These are phyloP conservation scores for Zootermopsis nevadensis DNA, from an alignment of 2,888 invertebrate species.

Conservation along the genomic window DNA sequence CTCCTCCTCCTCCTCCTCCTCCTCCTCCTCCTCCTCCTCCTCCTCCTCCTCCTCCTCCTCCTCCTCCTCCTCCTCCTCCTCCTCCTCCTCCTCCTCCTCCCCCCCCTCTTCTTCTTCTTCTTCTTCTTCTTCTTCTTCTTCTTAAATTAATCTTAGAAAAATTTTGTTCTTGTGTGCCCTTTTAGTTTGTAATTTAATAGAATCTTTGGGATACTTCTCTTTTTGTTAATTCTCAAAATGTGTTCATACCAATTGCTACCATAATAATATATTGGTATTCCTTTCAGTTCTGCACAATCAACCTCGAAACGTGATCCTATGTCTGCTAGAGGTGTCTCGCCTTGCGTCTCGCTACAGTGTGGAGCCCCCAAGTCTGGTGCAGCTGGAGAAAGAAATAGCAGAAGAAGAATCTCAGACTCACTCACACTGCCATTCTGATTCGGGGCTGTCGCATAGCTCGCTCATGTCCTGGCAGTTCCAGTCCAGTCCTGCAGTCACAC, in stretches of 20 bases:
- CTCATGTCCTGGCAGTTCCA: conserved; percentile 78
- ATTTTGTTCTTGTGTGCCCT: no score
- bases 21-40: no score
- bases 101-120: no score
- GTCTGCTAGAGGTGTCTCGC: conserved; percentile 86
- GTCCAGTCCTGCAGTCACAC: conserved; percentile 62
- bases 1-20: no score
- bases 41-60: no score
- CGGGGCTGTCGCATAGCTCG: conserved; percentile 70
- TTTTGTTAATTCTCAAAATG: no score
- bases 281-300: conserved; percentile 81
- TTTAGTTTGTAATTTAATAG: no score
- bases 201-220: no score
- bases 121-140: neutral
- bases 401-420: conserved; percentile 65
- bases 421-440: conserved; percentile 62
- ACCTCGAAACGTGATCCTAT: conserved; percentile 85
- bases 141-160: neutral
- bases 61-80: no score
- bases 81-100: no score
- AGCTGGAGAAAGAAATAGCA: conserved; percentile 88
- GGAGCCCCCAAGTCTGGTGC: conserved; percentile 85
- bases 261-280: neutral
- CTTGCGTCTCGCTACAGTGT: conserved; percentile 81
- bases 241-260: no score